These are phyloP conservation scores for Mobula hypostoma DNA, from an alignment of 2,113 vertebrate genomes.

Conservation along the genomic window DNA sequence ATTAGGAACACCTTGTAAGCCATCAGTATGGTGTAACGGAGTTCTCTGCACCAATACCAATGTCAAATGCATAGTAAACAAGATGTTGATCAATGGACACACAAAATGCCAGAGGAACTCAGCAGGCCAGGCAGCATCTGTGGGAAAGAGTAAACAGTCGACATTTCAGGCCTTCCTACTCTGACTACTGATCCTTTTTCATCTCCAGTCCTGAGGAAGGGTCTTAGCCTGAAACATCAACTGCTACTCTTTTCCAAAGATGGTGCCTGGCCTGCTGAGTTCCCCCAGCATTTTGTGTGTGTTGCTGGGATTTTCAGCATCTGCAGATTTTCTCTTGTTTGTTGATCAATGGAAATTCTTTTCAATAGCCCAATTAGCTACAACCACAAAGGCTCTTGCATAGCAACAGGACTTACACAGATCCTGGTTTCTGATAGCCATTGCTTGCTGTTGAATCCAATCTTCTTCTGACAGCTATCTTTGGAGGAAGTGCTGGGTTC, in stretches of 20 bases:
- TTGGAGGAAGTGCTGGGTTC: slow-evolving; percentile 76
- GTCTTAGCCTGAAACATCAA: no score
- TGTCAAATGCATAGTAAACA: neutral
- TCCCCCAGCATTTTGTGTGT: no score
- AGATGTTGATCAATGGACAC: neutral
- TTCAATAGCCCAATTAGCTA: neutral
- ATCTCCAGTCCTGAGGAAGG: no score
- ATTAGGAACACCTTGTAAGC: neutral
- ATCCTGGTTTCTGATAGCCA: slow-evolving; percentile 83
- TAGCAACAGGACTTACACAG: slow-evolving; percentile 68
- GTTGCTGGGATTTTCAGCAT: no score
- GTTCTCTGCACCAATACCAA: neutral
- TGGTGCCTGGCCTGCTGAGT: no score
- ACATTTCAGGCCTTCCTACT: no score
- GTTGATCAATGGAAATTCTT: neutral
- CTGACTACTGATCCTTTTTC: no score
- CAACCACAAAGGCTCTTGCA: neutral
- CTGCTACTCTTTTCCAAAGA: no score
- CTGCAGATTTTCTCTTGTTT: no score
- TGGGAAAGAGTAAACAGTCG: no score
- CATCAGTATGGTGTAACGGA: neutral
- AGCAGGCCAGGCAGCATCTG: no score
- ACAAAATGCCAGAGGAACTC: no score
- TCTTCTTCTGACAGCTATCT: slow-evolving; percentile 61
- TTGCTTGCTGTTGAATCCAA: slow-evolving; percentile 68